Evolutionary conservation across 2,888 invertebrate genomes (phyloP).

Genomic region (Toxonevra muliebris): DNA sequence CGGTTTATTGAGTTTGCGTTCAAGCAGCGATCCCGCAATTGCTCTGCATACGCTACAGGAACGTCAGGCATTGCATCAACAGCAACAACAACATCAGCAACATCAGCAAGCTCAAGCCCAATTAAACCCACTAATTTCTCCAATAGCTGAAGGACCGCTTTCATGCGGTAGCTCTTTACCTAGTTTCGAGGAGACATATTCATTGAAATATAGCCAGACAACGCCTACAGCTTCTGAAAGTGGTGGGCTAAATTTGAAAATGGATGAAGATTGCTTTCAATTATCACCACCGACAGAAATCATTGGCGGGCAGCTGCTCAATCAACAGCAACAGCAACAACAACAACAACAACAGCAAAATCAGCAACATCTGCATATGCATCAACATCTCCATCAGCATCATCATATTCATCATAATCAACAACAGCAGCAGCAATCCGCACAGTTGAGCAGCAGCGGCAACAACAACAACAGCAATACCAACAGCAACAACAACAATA

Average conservation of each 20-base stretch:
- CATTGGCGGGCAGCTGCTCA: slow-evolving; percentile 40
- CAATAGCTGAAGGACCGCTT: slow-evolving; percentile 54
- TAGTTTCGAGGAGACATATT: slow-evolving; percentile 90
- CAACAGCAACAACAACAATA: slow-evolving; percentile 48
- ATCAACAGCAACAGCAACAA: slow-evolving; percentile 43
- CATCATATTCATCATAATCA: slow-evolving; percentile 42
- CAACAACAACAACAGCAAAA: slow-evolving; percentile 41
- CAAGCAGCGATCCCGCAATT: slow-evolving; percentile 64
- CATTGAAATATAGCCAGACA: slow-evolving; percentile 77
- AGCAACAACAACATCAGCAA: slow-evolving; percentile 46
- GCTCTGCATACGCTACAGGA: slow-evolving; percentile 57
- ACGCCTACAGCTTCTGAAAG: slow-evolving; percentile 43
- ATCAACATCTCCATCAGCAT: slow-evolving; percentile 42
- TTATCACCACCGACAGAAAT: slow-evolving; percentile 46
- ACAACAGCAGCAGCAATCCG: slow-evolving; percentile 31
- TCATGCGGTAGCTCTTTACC: slow-evolving; percentile 74
- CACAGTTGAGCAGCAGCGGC: slow-evolving; percentile 5
- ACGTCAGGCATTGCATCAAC: slow-evolving; percentile 51
- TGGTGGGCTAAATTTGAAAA: slow-evolving; percentile 75
- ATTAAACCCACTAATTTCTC: slow-evolving; percentile 47
- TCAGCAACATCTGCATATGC: slow-evolving; percentile 42
- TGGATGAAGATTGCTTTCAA: slow-evolving; percentile 87
- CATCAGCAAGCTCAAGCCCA: slow-evolving; percentile 31
- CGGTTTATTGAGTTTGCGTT: slow-evolving; percentile 58
- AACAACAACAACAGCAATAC: slow-evolving; percentile 37